Evolutionary conservation across 2,888 invertebrate genomes (phyloP), one percentile per base, ranked within the genome.

Genomic region (Rhingia campestris): DNA sequence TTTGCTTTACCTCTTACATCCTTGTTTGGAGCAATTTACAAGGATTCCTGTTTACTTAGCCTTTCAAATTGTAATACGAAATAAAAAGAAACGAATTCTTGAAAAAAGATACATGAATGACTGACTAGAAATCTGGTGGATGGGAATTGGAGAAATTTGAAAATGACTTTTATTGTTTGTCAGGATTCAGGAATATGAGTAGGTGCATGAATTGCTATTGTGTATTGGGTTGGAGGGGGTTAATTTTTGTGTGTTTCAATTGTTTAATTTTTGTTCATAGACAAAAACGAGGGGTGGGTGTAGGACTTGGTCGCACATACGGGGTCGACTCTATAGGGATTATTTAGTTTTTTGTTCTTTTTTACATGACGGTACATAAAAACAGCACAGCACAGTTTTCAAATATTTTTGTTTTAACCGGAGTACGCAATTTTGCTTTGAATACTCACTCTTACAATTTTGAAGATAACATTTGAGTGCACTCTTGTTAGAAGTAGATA

Each of bases 31-130:
- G 56, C 56, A 74, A 66, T 74, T 74, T 74, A 35, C 64, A 64
- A 66, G 74, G 64, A 58, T 73, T 74, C 64, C 64, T 74, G 58
- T 74, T 74, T 74, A 74, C 74, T 74, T 74, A 64, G 58, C 74
- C 56, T 64, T 74, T 58, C 58, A 45, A 56, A 74, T 64, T 64
- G 73, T 37, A 64, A 22, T 22, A 22, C 22, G 22, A 22, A 22
- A 22, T 22, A 56, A 64, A 53, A 49, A 47, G 41, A 47, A 12
- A 43, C 30, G 9, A 54, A 6, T 4, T 4, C 6, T n/a, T 37
- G 12, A 49, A 56, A 47, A 37, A 47, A 47, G 6, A n/a, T 4
- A 37, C 3, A 54, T 45, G 39, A 39, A 30, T 47, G 10, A 14
- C 22, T 37, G 22, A 39, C 10, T 30, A 39, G 22, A 33, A 37